Evolutionary conservation across 2,888 invertebrate species (phyloP).

Genomic region (Stramonita haemastoma): DNA sequence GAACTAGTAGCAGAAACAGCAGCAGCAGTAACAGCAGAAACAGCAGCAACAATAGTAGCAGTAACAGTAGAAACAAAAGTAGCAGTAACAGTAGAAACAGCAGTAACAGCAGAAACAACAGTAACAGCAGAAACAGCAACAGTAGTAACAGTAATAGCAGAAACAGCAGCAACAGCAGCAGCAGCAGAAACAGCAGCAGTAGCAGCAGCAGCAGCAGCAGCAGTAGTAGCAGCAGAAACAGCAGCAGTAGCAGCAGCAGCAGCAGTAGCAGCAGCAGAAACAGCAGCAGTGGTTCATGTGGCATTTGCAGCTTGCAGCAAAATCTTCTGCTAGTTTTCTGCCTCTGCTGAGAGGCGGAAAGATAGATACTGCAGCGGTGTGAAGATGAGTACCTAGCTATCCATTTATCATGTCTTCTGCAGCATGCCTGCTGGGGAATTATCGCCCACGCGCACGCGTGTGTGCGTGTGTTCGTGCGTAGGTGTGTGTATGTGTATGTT

Average conservation of each 20-base stretch:
- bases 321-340: too few relatives aligned
- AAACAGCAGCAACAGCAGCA: not conserved
- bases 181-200: not conserved
- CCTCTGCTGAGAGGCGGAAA: too few relatives aligned
- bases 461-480: constrained; percentile 6
- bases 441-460: too few relatives aligned
- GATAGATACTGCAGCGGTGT: too few relatives aligned
- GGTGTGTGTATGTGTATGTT: not conserved
- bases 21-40: not conserved
- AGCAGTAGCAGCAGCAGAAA: not conserved
- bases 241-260: not conserved
- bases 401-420: too few relatives aligned
- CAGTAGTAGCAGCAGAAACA: not conserved
- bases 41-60: not conserved
- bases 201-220: not conserved
- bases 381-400: too few relatives aligned
- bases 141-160: not conserved
- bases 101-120: not conserved
- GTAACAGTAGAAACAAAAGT: not conserved
- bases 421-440: too few relatives aligned
- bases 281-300: too few relatives aligned
- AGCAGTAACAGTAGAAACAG: not conserved
- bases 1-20: not conserved
- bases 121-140: not conserved
- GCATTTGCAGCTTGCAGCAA: too few relatives aligned